Base-by-base conservation (phyloP, 2,888 invertebrate species). In the Oligia strigilis region DNA sequence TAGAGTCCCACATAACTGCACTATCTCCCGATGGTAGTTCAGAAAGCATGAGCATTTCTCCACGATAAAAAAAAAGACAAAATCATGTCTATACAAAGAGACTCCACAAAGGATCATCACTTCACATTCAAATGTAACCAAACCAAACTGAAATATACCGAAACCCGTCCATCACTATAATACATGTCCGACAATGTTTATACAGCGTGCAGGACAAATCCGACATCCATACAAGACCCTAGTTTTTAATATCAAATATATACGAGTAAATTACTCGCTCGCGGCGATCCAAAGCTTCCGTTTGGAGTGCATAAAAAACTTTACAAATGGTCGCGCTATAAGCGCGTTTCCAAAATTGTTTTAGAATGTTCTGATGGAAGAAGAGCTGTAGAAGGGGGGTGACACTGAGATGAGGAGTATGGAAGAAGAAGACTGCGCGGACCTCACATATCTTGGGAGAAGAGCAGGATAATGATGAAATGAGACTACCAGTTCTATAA, bases 181-280 rank as follows among this genome's bases (percentile, higher is more conserved):
- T 64, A 43, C 64, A 49, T 19, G 19, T 19, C n/a, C 36, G 17
- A 67, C 36, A 29, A 29, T 23, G 46, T 62, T 36, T 65, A 19
- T 65, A 36, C 36, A 65, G 9, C 64, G 19, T 40, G 8, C 23
- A 43, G 55, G 60, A 75, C 71, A 74, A 71, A 78, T 67, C 46
- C n/a, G 70, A 69, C 77, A 77, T 19, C 14, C 11, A 72, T 46
- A 23, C 0, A 71, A 23, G 90, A 85, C 92, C 92, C 92, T 93
- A 92, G 79, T 83, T 90, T 93, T 91, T 92, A 93, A 92, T 93
- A 93, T 91, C 88, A 90, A 93, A 92, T 91, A 90, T 92, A 92
- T 92, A 86, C 88, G 86, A 89, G 88, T 81, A 85, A 89, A 87
- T 89, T 81, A 74, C 81, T 77, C 73, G 80, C 87, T 87, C 73